A percentile compares a stretch with the other conserved stretches of the same genome.
Evolutionary conservation across 2,888 invertebrate genomes (phyloP).

Genomic region (Meiosimyza platycephala): DNA sequence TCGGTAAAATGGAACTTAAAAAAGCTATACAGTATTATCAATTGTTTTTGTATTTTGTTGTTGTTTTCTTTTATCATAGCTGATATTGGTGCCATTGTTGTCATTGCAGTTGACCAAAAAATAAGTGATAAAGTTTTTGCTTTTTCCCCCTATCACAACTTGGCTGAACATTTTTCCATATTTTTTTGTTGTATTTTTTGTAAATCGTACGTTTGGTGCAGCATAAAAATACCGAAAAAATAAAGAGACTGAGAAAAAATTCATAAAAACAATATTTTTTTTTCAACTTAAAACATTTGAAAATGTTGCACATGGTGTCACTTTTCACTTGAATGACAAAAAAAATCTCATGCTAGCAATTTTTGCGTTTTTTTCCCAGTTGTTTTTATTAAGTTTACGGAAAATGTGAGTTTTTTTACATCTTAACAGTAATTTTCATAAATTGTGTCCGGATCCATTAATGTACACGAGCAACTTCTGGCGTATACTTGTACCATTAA

Average conservation of each 20-base stretch:
- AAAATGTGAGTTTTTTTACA: slow-evolving; percentile 18
- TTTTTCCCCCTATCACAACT: not conserved
- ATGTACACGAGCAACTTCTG: slow-evolving; percentile 41
- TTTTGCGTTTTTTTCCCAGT: slow-evolving; percentile 46
- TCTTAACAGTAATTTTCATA: slow-evolving; percentile 59
- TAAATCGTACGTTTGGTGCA: slow-evolving; percentile 10
- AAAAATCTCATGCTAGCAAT: slow-evolving; percentile 42
- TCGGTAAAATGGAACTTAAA: too few relatives aligned
- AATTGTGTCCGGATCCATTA: slow-evolving; percentile 58
- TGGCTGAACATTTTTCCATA: not conserved
- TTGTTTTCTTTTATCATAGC: slow-evolving; percentile 19
- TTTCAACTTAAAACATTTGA: slow-evolving; percentile 52
- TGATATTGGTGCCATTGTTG: slow-evolving; percentile 40
- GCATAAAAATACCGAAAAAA: slow-evolving; percentile 29
- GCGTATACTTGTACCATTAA: not conserved
- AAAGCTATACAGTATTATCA: too few relatives aligned
- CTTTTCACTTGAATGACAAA: slow-evolving; percentile 44
- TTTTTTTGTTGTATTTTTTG: slow-evolving; percentile 24
- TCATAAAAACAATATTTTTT: not conserved
- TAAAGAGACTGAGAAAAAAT: slow-evolving; percentile 27
- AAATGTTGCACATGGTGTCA: slow-evolving; percentile 59
- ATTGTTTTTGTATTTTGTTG: slow-evolving; percentile 17
- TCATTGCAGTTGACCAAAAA: slow-evolving; percentile 30
- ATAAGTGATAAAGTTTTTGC: slow-evolving; percentile 34
- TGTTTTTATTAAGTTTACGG: not conserved